Evolutionary conservation across 37 sponge, comb jelly and placozoan genomes (phyloP).

Genomic region (Mnemiopsis leidyi): DNA sequence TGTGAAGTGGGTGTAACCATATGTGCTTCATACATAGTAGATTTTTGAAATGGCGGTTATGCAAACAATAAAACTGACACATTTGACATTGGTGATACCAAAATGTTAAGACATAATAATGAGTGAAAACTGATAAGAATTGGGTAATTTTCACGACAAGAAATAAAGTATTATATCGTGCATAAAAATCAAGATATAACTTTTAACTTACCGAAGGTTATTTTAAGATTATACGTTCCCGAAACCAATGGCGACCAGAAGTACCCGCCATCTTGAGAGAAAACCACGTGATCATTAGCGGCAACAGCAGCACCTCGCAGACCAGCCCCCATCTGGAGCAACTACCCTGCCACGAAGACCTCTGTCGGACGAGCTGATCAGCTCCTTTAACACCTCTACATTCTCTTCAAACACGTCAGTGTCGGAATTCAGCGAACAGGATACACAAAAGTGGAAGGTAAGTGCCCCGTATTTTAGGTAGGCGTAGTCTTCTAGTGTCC

Average conservation of each 20-base stretch:
- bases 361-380: not conserved
- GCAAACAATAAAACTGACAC: too few relatives aligned
- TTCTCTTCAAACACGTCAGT: not conserved
- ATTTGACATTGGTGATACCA: too few relatives aligned
- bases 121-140: too few relatives aligned
- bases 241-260: not conserved
- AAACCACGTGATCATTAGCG: not conserved
- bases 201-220: not conserved
- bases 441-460: not conserved
- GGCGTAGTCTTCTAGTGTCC: conserved; percentile 8
- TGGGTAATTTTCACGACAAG: too few relatives aligned
- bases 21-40: too few relatives aligned
- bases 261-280: conserved; percentile 1
- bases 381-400: not conserved
- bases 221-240: not conserved
- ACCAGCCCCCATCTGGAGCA: not conserved
- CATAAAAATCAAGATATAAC: too few relatives aligned
- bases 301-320: not conserved
- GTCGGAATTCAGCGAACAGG: not conserved
- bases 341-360: not conserved
- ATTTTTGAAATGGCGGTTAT: too few relatives aligned
- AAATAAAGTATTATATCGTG: too few relatives aligned
- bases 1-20: too few relatives aligned
- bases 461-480: not conserved
- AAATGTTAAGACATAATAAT: too few relatives aligned